phyloP scores from a whole-genome alignment of 2,888 invertebrate genomes.

The Syritta pipiens region DNA sequence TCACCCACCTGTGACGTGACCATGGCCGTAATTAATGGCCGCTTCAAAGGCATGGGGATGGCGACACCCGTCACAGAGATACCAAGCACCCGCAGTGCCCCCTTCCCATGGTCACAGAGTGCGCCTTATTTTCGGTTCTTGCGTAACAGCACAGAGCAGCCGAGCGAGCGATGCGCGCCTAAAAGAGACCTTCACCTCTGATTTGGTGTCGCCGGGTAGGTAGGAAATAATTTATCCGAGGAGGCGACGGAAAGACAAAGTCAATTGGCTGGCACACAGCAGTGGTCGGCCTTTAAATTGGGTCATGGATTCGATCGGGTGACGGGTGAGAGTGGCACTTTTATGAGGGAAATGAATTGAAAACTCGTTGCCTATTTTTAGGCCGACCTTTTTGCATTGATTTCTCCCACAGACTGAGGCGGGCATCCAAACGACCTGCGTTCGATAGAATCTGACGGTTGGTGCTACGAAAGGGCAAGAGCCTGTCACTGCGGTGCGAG shows the following conservation, averaged over 20 bases:
- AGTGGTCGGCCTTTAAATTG: constrained; percentile 4
- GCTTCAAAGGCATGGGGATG: too few relatives aligned
- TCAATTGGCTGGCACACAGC: background rate
- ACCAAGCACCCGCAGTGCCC: too few relatives aligned
- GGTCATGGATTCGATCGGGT: constrained; percentile 17
- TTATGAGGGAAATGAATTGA: background rate
- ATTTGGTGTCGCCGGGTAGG: background rate
- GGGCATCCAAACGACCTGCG: too few relatives aligned
- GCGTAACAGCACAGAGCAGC: constrained; percentile 3
- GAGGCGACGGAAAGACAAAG: background rate
- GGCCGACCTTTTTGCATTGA: constrained; percentile 2
- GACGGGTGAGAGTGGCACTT: background rate
- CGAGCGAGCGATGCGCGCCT: background rate
- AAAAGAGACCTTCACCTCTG: constrained; percentile 38
- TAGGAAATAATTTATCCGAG: background rate
- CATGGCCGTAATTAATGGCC: constrained; percentile 15
- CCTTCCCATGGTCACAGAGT: background rate
- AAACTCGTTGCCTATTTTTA: constrained; percentile 24
- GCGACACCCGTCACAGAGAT: too few relatives aligned
- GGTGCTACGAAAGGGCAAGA: constrained; percentile 19
- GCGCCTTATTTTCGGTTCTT: background rate
- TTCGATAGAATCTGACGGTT: constrained; percentile 6
- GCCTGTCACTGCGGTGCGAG: background rate
- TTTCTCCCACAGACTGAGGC: background rate
- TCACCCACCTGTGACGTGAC: background rate